Conservation (phyloP, 1,140 invertebrate genomes). For the roundworm (Caenorhabditis elegans) region DNA sequence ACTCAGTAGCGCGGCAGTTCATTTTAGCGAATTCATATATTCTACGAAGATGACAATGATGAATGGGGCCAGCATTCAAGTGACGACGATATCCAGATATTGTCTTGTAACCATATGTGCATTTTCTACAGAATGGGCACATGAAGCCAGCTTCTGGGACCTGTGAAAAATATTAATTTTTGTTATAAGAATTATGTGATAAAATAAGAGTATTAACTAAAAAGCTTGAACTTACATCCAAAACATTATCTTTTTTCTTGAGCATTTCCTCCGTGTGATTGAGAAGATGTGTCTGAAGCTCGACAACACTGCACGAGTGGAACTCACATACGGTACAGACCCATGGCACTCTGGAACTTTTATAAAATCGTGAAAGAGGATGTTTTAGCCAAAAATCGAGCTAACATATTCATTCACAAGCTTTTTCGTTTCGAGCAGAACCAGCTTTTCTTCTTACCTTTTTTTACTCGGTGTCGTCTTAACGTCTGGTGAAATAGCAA, state of each 20-base stretch:
- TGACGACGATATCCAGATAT: constrained; percentile 34
- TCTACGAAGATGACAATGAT: constrained; percentile 33
- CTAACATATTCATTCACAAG: too few relatives aligned
- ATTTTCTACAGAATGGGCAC: constrained; percentile 42
- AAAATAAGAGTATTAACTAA: too few relatives aligned
- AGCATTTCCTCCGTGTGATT: constrained; percentile 10
- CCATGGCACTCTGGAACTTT: constrained; percentile 37
- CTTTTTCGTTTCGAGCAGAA: too few relatives aligned
- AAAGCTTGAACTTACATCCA: neutral
- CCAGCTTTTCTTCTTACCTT: too few relatives aligned
- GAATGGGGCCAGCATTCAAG: neutral
- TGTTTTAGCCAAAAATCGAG: too few relatives aligned
- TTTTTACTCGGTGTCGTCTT: constrained; percentile 29
- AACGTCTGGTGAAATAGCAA: neutral
- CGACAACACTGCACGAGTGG: constrained; percentile 20
- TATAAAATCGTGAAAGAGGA: neutral
- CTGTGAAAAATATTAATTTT: neutral
- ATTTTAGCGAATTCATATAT: constrained; percentile 33
- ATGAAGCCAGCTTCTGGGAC: constrained; percentile 23
- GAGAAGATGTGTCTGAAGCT: neutral
- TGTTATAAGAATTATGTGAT: neutral
- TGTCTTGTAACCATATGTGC: constrained; percentile 46
- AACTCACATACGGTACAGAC: constrained; percentile 32
- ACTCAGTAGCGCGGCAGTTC: constrained; percentile 11
- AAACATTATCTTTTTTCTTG: neutral